phyloP scores from a whole-genome alignment of 2,797 vertebrate genomes.

The Danio aesculapii region DNA sequence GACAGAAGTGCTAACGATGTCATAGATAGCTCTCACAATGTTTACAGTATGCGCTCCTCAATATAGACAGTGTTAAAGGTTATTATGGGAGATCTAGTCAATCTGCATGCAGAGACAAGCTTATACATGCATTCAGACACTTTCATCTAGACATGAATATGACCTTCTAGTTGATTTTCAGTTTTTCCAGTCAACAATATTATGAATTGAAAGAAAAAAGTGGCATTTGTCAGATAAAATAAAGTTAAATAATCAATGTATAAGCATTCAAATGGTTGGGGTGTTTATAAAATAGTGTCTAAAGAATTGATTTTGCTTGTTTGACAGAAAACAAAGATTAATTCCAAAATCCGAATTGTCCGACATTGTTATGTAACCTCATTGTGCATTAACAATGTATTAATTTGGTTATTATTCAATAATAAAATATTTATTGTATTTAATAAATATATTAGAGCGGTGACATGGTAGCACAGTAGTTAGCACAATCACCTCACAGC shows the following conservation, averaged over 20 bases:
- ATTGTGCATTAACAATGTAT: background rate
- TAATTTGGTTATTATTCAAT: background rate
- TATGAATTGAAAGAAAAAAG: no score
- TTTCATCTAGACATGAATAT: background rate
- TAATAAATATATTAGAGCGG: no score
- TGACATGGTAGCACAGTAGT: no score
- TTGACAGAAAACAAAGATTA: background rate
- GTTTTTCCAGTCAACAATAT: no score
- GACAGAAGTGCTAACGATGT: slow-evolving; percentile 34
- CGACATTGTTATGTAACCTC: background rate
- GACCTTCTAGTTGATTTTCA: no score
- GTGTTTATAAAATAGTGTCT: background rate
- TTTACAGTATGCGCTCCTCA: slow-evolving; percentile 41
- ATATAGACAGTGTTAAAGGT: slow-evolving; percentile 36
- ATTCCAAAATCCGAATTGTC: no score
- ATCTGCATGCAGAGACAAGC: slow-evolving; percentile 46
- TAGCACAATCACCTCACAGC: no score
- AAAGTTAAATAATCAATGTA: no score
- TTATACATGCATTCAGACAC: slow-evolving; percentile 25
- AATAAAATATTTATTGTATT: no score
- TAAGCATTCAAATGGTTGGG: no score
- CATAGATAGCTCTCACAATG: slow-evolving; percentile 23
- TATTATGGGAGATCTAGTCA: slow-evolving; percentile 25
- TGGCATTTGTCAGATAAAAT: no score
- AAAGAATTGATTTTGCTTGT: background rate